phyloP scores from a whole-genome alignment of 1,140 invertebrate species.

The roundworm (Caenorhabditis elegans) region WBcel235 BX284602.5:7892001-7892500 shows the following conservation, averaged over 20 bases:
- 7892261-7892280: not conserved
- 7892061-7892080: not conserved
- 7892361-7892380: not conserved
- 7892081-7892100: not conserved
- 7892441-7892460: not conserved
- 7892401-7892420: not conserved
- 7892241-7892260: not conserved
- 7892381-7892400: not conserved
- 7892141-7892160: constrained; percentile 15
- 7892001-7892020: not conserved
- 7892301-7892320: not conserved
- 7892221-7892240: not conserved
- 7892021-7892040: constrained; percentile 3
- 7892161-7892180: constrained; percentile 3
- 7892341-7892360: not conserved
- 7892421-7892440: not conserved
- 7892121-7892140: constrained; percentile 22
- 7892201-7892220: not conserved
- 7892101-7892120: constrained; percentile 3
- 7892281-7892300: not conserved
- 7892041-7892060: not conserved
- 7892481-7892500: not conserved
- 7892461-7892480: constrained; percentile 2
- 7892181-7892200: constrained; percentile 12
- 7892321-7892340: not conserved